A percentile compares a stretch with the other conserved stretches of the same genome.
Conservation (phyloP, 2,113 vertebrate genomes). For the Pachyramphus minor region DNA sequence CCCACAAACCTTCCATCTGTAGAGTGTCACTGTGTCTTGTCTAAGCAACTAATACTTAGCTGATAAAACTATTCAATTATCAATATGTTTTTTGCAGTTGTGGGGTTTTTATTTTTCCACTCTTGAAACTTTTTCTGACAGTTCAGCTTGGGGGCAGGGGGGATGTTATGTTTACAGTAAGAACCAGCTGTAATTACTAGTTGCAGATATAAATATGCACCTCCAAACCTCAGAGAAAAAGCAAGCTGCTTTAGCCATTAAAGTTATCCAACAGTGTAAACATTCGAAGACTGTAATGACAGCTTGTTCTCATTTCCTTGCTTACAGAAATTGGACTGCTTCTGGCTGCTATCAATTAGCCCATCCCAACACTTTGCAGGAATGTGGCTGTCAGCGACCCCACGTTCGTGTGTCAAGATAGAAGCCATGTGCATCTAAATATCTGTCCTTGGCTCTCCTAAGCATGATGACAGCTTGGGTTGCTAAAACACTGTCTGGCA, state of each 20-base stretch:
- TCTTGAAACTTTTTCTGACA: not conserved
- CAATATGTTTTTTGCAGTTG: not conserved
- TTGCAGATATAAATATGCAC: not conserved
- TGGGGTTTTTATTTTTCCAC: not conserved
- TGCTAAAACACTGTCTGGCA: not conserved
- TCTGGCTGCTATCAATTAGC: conserved; percentile 7
- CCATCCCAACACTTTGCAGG: not conserved
- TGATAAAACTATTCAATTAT: not conserved
- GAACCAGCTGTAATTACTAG: not conserved
- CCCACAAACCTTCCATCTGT: not conserved
- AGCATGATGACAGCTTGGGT: not conserved
- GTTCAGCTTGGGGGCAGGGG: not conserved
- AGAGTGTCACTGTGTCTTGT: not conserved
- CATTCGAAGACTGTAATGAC: not conserved
- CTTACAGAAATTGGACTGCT: not conserved
- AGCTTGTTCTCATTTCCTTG: not conserved
- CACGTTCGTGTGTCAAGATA: not conserved
- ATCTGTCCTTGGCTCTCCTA: not conserved
- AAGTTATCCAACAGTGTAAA: not conserved
- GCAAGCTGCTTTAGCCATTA: not conserved
- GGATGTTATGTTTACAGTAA: not conserved
- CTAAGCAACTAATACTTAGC: not conserved
- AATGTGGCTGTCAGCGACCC: not conserved
- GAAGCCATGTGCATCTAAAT: not conserved
- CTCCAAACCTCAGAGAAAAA: conserved; percentile 3